A percentile compares a stretch with the other conserved stretches of the same genome.
These are phyloP conservation scores for Macaria notata DNA, from an alignment of 2,888 invertebrate genomes.

Conservation along the genomic window DNA sequence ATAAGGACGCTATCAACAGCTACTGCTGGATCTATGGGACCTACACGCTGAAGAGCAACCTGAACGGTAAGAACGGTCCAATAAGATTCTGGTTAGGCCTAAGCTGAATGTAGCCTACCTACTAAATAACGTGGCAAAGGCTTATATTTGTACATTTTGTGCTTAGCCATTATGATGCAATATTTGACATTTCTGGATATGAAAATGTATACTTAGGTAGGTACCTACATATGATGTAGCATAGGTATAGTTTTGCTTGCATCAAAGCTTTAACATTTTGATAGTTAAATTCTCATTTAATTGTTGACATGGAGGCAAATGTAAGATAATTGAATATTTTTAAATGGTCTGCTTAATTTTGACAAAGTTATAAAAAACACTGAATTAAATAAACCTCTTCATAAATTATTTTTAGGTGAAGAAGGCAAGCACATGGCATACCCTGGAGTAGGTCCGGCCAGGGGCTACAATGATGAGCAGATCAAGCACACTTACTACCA, in stretches of 20 bases:
- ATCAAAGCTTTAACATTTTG: too few species aligned
- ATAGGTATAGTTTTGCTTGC: too few species aligned
- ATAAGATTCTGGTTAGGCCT: not conserved
- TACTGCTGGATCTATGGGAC: conserved; percentile 92
- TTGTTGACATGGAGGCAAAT: too few species aligned
- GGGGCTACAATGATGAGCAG: conserved; percentile 67
- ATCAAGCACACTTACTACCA: conserved; percentile 86
- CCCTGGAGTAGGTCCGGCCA: conserved; percentile 73
- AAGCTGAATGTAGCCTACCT: not conserved
- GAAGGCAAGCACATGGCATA: conserved; percentile 77
- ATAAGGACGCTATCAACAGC: conserved; percentile 85
- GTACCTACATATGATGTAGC: too few species aligned
- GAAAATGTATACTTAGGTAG: too few species aligned
- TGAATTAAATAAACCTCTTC: not conserved
- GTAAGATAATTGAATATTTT: too few species aligned
- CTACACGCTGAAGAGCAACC: conserved; percentile 79
- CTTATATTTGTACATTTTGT: too few species aligned
- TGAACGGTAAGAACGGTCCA: conserved; percentile 55
- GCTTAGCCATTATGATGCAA: too few species aligned
- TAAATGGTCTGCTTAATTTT: not conserved
- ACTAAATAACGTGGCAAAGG: too few species aligned
- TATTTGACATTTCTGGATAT: too few species aligned
- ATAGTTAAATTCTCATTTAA: too few species aligned
- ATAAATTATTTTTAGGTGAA: conserved; percentile 51
- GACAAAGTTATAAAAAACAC: not conserved